A percentile compares a stretch with the other conserved stretches of the same genome.
Conservation (phyloP, 1,140 invertebrate species). For the Tetragnatha versicolor region DNA sequence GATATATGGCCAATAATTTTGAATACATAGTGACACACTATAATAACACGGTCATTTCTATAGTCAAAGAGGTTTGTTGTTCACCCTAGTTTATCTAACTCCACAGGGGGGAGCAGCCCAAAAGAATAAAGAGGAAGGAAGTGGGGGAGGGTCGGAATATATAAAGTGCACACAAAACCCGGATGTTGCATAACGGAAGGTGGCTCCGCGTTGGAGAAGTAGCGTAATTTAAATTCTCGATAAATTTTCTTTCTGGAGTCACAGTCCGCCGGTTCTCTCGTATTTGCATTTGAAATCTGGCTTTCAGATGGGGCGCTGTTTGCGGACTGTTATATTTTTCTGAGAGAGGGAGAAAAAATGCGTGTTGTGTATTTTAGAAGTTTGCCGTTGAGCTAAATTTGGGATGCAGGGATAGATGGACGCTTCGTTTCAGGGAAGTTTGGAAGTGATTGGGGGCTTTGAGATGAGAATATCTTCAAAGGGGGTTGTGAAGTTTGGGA, state of each 20-base stretch:
- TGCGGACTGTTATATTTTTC: too few species aligned
- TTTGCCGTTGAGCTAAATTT: background rate
- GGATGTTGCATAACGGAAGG: conserved; percentile 23
- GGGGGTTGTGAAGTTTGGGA: too few species aligned
- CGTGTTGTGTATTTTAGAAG: background rate
- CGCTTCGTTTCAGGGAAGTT: too few species aligned
- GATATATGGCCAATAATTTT: too few species aligned
- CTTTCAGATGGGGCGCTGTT: background rate
- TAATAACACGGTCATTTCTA: too few species aligned
- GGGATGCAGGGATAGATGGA: background rate
- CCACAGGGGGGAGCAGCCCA: too few species aligned
- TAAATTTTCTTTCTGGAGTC: conserved; percentile 4
- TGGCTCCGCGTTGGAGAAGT: conserved; percentile 15
- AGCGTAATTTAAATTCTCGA: conserved; percentile 41
- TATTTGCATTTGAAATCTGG: conserved; percentile 32
- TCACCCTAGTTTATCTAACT: too few species aligned
- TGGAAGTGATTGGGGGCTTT: too few species aligned
- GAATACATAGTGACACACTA: too few species aligned
- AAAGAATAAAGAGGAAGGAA: background rate
- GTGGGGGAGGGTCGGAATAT: background rate
- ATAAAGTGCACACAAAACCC: conserved; percentile 39
- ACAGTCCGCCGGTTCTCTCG: background rate
- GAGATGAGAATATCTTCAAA: too few species aligned
- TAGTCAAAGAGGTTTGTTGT: too few species aligned
- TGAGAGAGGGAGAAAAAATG: too few species aligned